Evolutionary conservation across 1,140 invertebrate genomes (phyloP).

Genomic region (Choristoneura fumiferana): DNA sequence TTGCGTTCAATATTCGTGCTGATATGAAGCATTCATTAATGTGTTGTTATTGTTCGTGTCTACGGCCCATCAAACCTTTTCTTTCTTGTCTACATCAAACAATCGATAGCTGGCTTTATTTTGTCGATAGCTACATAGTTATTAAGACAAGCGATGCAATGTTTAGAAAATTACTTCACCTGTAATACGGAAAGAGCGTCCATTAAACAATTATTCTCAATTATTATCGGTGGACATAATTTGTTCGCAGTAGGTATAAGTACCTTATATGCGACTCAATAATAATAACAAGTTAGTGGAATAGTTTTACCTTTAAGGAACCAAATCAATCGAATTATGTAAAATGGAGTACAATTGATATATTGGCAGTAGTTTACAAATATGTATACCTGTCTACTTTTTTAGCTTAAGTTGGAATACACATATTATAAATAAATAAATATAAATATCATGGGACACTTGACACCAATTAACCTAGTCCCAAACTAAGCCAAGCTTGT

Average conservation of each 20-base stretch:
- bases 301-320: slow-evolving; percentile 48
- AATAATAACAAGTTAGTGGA: slow-evolving; percentile 33
- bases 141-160: slow-evolving; percentile 35
- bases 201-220: slow-evolving; percentile 70
- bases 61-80: slow-evolving; percentile 23
- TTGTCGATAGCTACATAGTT: slow-evolving; percentile 42
- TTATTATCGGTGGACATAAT: slow-evolving; percentile 61
- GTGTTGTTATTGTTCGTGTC: slow-evolving; percentile 36
- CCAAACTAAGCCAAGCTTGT: too few relatives aligned
- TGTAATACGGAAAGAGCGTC: slow-evolving; percentile 44
- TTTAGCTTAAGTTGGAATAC: too few relatives aligned
- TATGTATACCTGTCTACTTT: too few relatives aligned
- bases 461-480: too few relatives aligned
- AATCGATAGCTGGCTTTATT: slow-evolving; percentile 38
- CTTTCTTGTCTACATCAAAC: slow-evolving; percentile 22
- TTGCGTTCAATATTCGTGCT: slow-evolving; percentile 36
- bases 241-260: slow-evolving; percentile 44
- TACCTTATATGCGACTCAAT: slow-evolving; percentile 41
- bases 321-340: slow-evolving; percentile 37
- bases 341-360: too few relatives aligned
- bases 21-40: slow-evolving; percentile 33
- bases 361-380: too few relatives aligned
- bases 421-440: too few relatives aligned
- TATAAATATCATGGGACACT: too few relatives aligned
- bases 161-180: slow-evolving; percentile 49